These are phyloP conservation scores for Actinemys pallida DNA, from an alignment of 2,113 vertebrate species.

Conservation along the genomic window DNA sequence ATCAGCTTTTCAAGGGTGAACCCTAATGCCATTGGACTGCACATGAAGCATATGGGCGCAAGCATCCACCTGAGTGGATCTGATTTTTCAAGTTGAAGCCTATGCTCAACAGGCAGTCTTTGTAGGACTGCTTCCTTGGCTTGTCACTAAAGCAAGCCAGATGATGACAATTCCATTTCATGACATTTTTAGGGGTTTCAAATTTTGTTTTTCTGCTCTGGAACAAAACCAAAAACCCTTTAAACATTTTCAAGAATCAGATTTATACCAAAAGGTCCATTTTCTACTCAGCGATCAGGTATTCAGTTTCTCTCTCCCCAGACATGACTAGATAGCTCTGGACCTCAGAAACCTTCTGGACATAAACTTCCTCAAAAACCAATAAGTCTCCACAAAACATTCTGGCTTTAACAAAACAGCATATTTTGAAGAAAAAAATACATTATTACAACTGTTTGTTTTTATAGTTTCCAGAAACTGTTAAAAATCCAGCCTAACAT, in stretches of 20 bases:
- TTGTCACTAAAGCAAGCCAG: neutral
- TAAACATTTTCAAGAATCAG: neutral
- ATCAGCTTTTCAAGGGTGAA: neutral
- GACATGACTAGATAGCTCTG: neutral
- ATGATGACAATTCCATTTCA: neutral
- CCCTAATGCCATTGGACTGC: fast-evolving
- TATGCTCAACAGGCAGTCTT: neutral
- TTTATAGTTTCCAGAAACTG: neutral
- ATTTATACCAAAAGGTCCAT: neutral
- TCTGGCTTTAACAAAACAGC: neutral
- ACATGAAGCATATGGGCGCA: neutral
- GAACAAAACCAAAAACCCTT: neutral
- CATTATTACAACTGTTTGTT: neutral
- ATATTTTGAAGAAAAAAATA: neutral
- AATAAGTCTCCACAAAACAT: fast-evolving
- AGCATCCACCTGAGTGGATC: neutral
- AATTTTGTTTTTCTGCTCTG: neutral
- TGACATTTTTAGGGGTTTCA: neutral
- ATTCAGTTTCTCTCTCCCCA: neutral
- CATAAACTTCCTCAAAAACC: neutral
- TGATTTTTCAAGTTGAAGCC: neutral
- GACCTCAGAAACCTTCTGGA: neutral
- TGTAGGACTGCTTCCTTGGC: fast-evolving
- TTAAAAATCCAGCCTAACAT: neutral
- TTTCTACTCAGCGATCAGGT: neutral